phyloP scores from a whole-genome alignment of 2,888 invertebrate species.

The Caenorhabditis macrosperma region DNA sequence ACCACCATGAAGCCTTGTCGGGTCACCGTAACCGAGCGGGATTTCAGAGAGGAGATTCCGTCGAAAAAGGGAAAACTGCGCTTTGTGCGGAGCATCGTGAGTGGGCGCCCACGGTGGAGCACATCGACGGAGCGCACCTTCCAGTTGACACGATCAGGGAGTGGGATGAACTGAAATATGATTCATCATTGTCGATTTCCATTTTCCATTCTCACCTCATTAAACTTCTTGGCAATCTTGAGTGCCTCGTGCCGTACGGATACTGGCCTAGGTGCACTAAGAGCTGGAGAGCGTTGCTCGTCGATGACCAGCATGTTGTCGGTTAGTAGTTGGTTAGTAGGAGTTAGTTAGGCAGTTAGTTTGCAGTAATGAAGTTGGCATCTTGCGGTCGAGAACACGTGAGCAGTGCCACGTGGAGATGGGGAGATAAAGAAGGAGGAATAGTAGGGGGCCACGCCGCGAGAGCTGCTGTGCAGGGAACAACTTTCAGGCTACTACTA shows the following conservation, averaged over 20 bases:
- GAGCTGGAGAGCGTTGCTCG: too few relatives aligned
- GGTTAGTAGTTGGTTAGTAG: too few relatives aligned
- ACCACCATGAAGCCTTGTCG: conserved; percentile 46
- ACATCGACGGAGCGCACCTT: conserved; percentile 32
- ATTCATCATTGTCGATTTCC: too few relatives aligned
- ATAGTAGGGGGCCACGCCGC: neutral
- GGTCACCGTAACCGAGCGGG: conserved; percentile 26
- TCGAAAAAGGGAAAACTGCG: conserved; percentile 18
- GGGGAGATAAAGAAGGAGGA: too few relatives aligned
- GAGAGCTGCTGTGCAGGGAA: neutral
- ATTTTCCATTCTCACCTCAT: conserved; percentile 23
- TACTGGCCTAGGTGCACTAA: too few relatives aligned
- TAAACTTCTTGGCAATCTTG: neutral
- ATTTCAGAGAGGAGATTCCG: conserved; percentile 21
- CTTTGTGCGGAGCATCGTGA: conserved; percentile 38
- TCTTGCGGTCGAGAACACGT: too few relatives aligned
- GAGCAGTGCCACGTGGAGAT: too few relatives aligned
- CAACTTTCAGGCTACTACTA: conserved; percentile 56
- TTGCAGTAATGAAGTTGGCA: too few relatives aligned
- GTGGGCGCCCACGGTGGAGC: conserved; percentile 30
- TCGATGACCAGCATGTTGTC: neutral
- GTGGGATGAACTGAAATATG: conserved; percentile 45
- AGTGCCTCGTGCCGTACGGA: neutral
- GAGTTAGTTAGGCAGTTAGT: too few relatives aligned
- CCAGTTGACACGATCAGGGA: conserved; percentile 26